These are phyloP conservation scores for Selene dorsalis DNA, from an alignment of 2,797 vertebrate species.

Conservation along the genomic window DNA sequence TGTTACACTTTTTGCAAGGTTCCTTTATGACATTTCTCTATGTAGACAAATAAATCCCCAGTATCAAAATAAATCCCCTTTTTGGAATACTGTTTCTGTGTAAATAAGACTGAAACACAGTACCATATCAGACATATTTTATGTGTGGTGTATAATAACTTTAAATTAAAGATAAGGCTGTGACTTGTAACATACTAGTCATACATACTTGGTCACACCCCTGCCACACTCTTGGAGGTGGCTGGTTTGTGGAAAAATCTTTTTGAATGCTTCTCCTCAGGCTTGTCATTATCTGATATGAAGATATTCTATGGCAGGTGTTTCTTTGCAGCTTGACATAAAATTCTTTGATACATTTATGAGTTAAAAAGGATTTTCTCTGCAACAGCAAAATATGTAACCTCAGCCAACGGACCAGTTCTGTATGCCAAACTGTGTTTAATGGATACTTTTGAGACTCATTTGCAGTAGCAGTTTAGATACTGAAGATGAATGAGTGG, in stretches of 20 bases:
- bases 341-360: conserved; percentile 3
- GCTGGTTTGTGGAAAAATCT: not conserved
- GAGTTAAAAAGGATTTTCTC: conserved; percentile 9
- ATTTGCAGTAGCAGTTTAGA: conserved; percentile 7
- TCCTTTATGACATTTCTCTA: not conserved
- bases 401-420: conserved; percentile 10
- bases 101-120: not conserved
- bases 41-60: not conserved
- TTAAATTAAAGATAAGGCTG: not conserved
- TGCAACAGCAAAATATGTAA: not conserved
- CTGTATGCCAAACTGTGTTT: conserved; percentile 1
- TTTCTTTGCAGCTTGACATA: not conserved
- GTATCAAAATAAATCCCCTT: not conserved
- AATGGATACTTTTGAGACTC: not conserved
- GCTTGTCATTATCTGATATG: not conserved
- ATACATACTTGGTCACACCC: too few species aligned
- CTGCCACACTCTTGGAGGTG: not conserved
- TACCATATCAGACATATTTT: not conserved
- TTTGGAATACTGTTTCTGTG: not conserved
- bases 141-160: not conserved
- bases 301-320: not conserved
- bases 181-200: not conserved
- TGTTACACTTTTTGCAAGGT: not conserved
- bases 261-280: not conserved
- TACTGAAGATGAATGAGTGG: not conserved